Evolutionary conservation across 2,797 vertebrate genomes (phyloP), one percentile per base, ranked within the genome.

Genomic region (Micrastur ruficollis): DNA sequence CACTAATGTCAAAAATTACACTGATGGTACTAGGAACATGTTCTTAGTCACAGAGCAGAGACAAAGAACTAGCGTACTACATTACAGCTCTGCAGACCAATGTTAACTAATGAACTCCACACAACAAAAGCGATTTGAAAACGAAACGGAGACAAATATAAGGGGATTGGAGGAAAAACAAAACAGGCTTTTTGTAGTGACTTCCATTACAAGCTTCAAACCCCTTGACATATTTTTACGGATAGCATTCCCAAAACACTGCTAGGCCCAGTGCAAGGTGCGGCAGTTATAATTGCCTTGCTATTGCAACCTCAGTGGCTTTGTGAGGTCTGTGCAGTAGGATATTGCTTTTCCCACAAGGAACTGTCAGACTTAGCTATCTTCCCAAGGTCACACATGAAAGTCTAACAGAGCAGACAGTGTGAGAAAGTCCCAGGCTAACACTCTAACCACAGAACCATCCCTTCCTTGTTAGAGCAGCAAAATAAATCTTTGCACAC

Each of bases 311-410:
- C 75, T 16, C 80, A 3, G 52, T 17, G 89, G 52, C 92, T 85
- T 36, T 65, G 56, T 23, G 52, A 89, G 80, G 49, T 74, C 68
- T 42, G 65, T 53, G 81, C 75, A 74, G 68, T 23, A 59, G 61
- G 75, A 94, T 22, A 42, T 22, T 72, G 70, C 81, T 94, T 65
- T 68, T 91, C 83, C 86, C 84, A 36, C 73, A 53, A 46, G 86
- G 49, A 92, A 68, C 70, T 75, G 85, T 56, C 94, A 92, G 85
- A 73, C 74, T 55, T 67, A 34, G 83, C 81, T 90, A 88, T 71
- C 95, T 90, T 92, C 58, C 76, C 93, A 95, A 97, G 95, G 93
- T 96, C 93, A 90, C 80, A 75, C 31, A 62, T 83, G 36, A 68
- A 94, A 94, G 92, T 32, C 70, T 81, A 46, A 58, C 50, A 79